phyloP scores from a whole-genome alignment of 2,888 invertebrate species.

The Cremastobaeus sp. region DNA sequence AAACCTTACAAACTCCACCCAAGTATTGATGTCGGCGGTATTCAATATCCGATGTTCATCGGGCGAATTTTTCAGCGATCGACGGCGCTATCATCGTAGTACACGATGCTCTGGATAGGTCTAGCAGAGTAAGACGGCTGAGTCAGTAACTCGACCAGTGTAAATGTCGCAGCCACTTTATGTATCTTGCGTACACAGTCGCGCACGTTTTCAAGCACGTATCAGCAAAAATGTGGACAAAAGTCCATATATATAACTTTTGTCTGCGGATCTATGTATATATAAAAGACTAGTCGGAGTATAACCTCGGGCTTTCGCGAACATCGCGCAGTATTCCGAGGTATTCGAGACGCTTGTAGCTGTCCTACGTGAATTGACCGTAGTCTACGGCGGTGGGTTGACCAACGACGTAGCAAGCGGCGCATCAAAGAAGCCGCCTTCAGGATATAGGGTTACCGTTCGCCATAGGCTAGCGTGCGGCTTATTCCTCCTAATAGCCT shows the following conservation, averaged over 20 bases:
- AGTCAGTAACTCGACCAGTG: slow-evolving; percentile 61
- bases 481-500: slow-evolving; percentile 73
- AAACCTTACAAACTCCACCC: slow-evolving; percentile 3
- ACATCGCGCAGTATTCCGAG: slow-evolving; percentile 72
- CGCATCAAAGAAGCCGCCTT: slow-evolving; percentile 75
- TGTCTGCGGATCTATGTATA: slow-evolving; percentile 53
- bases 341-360: slow-evolving; percentile 78
- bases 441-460: slow-evolving; percentile 73
- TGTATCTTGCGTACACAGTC: slow-evolving; percentile 49
- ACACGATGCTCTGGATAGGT: slow-evolving; percentile 58
- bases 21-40: slow-evolving; percentile 37
- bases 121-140: slow-evolving; percentile 52
- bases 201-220: slow-evolving; percentile 43
- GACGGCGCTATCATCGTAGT: slow-evolving; percentile 46
- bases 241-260: slow-evolving; percentile 46
- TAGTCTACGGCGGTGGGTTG: slow-evolving; percentile 73
- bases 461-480: slow-evolving; percentile 67
- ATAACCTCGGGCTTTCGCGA: slow-evolving; percentile 63
- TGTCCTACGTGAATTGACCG: slow-evolving; percentile 75
- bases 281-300: slow-evolving; percentile 62
- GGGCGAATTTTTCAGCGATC: slow-evolving; percentile 37
- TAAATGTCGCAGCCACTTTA: slow-evolving; percentile 57
- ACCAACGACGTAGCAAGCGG: slow-evolving; percentile 68
- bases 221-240: slow-evolving; percentile 50
- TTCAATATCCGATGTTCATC: slow-evolving; percentile 48